Evolutionary conservation across 1,140 invertebrate genomes (phyloP).

Genomic region (Halictus rubicundus): DNA sequence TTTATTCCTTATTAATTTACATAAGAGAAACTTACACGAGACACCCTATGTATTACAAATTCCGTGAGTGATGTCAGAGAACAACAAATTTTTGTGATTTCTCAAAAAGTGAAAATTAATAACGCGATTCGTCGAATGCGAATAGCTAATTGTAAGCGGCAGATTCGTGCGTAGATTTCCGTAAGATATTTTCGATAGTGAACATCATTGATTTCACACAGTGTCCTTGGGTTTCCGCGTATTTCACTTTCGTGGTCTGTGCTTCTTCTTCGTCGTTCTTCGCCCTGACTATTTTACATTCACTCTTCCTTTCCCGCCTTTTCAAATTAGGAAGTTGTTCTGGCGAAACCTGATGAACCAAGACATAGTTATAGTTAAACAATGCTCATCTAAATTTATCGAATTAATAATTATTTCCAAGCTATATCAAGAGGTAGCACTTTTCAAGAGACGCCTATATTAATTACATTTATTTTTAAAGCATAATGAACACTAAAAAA

Average conservation of each 20-base stretch:
- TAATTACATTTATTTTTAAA: too few relatives aligned
- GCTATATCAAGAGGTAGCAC: too few relatives aligned
- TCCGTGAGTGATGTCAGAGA: background rate
- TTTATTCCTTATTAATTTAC: too few relatives aligned
- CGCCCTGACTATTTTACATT: background rate
- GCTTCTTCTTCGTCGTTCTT: background rate
- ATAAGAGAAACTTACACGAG: too few relatives aligned
- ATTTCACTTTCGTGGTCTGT: conserved; percentile 17
- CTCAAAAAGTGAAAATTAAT: background rate
- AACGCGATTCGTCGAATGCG: background rate
- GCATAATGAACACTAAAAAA: too few relatives aligned
- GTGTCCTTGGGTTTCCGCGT: conserved; percentile 21
- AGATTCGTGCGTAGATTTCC: conserved; percentile 51
- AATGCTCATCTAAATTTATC: too few relatives aligned
- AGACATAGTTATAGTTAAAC: background rate
- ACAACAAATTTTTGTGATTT: background rate
- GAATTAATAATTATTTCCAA: too few relatives aligned
- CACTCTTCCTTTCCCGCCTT: background rate
- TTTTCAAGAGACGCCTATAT: too few relatives aligned
- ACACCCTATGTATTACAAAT: too few relatives aligned
- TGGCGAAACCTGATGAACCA: conserved; percentile 41
- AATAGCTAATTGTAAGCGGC: conserved; percentile 23
- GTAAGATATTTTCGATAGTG: conserved; percentile 70
- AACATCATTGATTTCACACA: conserved; percentile 63
- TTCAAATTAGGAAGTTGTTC: conserved; percentile 13